These are phyloP conservation scores for Nephrotoma appendiculata DNA, from an alignment of 2,888 invertebrate genomes.

Conservation along the genomic window DNA sequence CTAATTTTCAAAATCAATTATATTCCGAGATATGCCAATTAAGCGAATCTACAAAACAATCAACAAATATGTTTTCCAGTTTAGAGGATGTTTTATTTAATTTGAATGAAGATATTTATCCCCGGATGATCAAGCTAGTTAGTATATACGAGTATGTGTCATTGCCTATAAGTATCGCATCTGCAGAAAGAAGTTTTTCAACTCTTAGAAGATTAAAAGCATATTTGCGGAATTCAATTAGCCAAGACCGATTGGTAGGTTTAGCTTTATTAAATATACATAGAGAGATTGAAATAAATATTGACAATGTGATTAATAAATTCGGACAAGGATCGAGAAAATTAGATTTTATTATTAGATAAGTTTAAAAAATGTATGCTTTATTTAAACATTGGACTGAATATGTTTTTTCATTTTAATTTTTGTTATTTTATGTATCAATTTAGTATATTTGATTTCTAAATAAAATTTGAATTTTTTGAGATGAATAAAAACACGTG, in stretches of 20 bases:
- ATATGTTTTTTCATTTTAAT: too few species aligned
- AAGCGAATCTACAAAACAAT: neutral
- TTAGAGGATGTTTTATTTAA: neutral
- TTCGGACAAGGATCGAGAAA: neutral
- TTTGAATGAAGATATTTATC: neutral
- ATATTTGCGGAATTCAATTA: too few species aligned
- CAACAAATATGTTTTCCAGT: neutral
- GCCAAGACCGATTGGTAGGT: neutral
- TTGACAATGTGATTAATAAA: neutral
- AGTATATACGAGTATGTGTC: neutral
- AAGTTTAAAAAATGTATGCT: neutral
- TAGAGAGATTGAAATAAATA: neutral
- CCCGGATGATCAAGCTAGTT: neutral
- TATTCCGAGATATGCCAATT: too few species aligned
- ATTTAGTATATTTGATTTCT: too few species aligned
- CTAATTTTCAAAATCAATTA: too few species aligned
- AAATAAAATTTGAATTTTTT: too few species aligned
- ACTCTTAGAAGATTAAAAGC: neutral
- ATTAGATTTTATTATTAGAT: neutral
- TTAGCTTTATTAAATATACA: neutral
- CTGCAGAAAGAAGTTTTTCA: neutral
- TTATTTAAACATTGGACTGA: too few species aligned
- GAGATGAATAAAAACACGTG: too few species aligned
- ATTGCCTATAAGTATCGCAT: neutral
- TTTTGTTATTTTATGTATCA: too few species aligned